phyloP scores from a whole-genome alignment of 2,797 vertebrate genomes.

The Odontamblyopus rebecca region DNA sequence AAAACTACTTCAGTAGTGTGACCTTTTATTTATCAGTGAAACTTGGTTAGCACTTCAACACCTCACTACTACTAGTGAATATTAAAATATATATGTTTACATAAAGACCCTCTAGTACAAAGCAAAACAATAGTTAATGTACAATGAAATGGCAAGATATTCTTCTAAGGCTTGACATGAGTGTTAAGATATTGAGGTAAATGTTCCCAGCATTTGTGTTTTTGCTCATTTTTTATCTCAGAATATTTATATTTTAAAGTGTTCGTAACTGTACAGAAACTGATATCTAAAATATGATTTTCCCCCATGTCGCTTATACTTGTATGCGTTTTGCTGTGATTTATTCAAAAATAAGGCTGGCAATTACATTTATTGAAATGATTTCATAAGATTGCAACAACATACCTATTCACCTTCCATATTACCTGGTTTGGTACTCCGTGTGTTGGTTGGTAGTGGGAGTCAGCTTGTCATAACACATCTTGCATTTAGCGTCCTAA shows the following conservation, averaged over 20 bases:
- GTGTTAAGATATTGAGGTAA: neutral
- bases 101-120: neutral
- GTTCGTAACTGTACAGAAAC: too few species aligned
- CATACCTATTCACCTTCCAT: slow-evolving; percentile 29
- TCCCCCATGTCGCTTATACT: neutral
- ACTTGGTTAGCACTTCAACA: neutral
- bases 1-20: neutral
- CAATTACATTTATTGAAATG: neutral
- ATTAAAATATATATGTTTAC: neutral
- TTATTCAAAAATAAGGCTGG: neutral
- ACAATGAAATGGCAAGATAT: neutral
- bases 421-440: slow-evolving; percentile 38
- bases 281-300: neutral
- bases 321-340: neutral
- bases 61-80: neutral
- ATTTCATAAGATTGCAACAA: slow-evolving; percentile 44
- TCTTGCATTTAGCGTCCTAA: slow-evolving; percentile 65
- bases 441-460: slow-evolving; percentile 50
- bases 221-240: too few species aligned
- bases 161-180: neutral
- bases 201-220: neutral
- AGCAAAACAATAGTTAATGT: neutral
- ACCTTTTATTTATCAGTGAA: neutral
- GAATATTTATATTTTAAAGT: too few species aligned
- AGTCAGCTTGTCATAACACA: slow-evolving; percentile 73